These are phyloP conservation scores for Acronicta aceris DNA, from an alignment of 2,888 invertebrate species.

Conservation along the genomic window DNA sequence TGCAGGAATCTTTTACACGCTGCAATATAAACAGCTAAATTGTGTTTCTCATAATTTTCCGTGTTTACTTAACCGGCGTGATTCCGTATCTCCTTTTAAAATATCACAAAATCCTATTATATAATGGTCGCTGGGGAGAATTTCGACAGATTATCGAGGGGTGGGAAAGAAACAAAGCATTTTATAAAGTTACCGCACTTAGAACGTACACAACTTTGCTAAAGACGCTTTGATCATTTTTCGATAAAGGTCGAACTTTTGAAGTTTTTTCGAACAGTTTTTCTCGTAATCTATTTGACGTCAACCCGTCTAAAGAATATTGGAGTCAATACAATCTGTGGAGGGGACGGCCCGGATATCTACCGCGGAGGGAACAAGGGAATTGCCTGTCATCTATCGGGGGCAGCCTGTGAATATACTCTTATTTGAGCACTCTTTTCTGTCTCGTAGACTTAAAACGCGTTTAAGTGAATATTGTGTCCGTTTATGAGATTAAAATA, in stretches of 20 bases:
- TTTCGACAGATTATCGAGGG: constrained; percentile 32
- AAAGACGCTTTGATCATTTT: constrained; percentile 42
- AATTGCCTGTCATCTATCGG: constrained; percentile 55
- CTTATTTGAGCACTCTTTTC: constrained; percentile 13
- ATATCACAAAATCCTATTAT: not conserved
- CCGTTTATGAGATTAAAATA: not conserved
- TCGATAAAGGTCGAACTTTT: constrained; percentile 42
- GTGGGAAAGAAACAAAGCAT: constrained; percentile 30
- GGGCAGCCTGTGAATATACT: constrained; percentile 23
- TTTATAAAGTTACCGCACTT: constrained; percentile 43
- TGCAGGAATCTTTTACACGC: constrained; percentile 26
- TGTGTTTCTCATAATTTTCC: constrained; percentile 25
- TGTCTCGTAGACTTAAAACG: constrained; percentile 11
- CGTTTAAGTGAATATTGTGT: constrained; percentile 3
- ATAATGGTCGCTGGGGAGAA: constrained; percentile 6
- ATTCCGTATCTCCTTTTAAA: constrained; percentile 5
- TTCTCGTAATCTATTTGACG: constrained; percentile 46
- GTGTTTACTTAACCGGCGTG: constrained; percentile 23
- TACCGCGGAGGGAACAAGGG: constrained; percentile 39
- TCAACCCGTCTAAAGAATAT: constrained; percentile 47
- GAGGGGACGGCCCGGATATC: constrained; percentile 27
- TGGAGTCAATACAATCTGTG: constrained; percentile 55
- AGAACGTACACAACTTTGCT: constrained; percentile 33
- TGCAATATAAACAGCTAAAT: constrained; percentile 19
- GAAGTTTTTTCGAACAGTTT: constrained; percentile 26